phyloP scores from a whole-genome alignment of 2,888 invertebrate species.

The Eurois occulta region DNA sequence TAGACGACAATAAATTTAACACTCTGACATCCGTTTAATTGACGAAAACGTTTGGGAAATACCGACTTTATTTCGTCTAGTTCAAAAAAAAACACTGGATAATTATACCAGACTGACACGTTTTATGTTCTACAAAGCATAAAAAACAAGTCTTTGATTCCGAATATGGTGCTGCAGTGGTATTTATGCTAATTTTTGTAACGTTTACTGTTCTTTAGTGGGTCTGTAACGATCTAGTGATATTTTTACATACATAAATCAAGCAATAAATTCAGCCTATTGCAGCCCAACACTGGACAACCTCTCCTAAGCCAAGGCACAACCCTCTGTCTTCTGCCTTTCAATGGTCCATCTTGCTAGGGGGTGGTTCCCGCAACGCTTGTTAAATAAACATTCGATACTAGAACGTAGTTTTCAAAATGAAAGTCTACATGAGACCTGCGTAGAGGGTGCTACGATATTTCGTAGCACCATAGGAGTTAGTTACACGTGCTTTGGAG shows the following conservation, averaged over 20 bases:
- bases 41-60: slow-evolving; percentile 68
- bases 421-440: background rate
- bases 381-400: background rate
- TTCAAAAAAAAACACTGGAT: slow-evolving; percentile 53
- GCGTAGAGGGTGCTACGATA: slow-evolving; percentile 48
- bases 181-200: slow-evolving; percentile 47
- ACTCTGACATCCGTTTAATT: slow-evolving; percentile 67
- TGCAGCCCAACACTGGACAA: no score
- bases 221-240: background rate
- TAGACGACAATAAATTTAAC: slow-evolving; percentile 65
- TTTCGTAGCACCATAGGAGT: slow-evolving; percentile 33
- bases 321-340: background rate
- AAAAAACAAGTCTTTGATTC: slow-evolving; percentile 47
- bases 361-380: background rate
- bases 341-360: background rate
- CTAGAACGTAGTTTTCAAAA: background rate
- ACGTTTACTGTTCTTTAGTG: slow-evolving; percentile 37
- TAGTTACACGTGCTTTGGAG: background rate
- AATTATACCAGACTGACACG: slow-evolving; percentile 47
- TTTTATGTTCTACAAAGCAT: slow-evolving; percentile 42
- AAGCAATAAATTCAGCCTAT: background rate
- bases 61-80: slow-evolving; percentile 57
- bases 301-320: background rate
- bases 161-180: slow-evolving; percentile 38
- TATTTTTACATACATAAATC: background rate